Conservation (phyloP, 2,888 invertebrate species). For the Chrysolina oricalcia region DNA sequence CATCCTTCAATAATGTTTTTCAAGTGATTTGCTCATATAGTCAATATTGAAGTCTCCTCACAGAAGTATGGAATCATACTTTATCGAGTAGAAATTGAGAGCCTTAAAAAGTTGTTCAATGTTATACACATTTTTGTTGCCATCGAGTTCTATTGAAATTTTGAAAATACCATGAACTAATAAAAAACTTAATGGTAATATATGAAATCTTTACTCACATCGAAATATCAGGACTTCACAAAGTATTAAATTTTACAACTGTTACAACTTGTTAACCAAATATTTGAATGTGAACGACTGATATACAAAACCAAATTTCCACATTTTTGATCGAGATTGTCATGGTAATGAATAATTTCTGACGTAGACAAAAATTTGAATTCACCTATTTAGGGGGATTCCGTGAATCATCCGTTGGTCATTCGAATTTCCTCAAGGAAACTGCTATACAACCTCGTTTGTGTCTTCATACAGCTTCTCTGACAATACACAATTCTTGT, state of each 20-base stretch:
- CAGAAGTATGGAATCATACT: too few species aligned
- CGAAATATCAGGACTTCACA: background rate
- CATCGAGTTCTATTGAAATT: too few species aligned
- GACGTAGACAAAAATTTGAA: background rate
- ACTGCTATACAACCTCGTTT: background rate
- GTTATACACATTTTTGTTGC: too few species aligned
- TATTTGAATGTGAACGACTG: background rate
- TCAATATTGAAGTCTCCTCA: too few species aligned
- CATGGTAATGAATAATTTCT: conserved; percentile 1
- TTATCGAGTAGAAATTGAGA: too few species aligned
- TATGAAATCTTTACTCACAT: background rate
- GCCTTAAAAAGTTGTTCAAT: too few species aligned
- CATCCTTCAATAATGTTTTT: too few species aligned
- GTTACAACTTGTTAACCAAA: background rate
- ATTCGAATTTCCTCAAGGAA: conserved; percentile 25
- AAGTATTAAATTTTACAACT: background rate
- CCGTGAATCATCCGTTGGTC: background rate
- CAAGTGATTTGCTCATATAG: too few species aligned
- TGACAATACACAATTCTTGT: background rate
- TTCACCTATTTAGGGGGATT: background rate
- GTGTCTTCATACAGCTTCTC: background rate
- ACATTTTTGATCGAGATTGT: background rate
- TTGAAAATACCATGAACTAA: background rate
- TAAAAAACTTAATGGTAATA: background rate
- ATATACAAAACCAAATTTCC: background rate